phyloP scores from a whole-genome alignment of 1,140 invertebrate species.

The Ditylenchus dipsaci region DNA sequence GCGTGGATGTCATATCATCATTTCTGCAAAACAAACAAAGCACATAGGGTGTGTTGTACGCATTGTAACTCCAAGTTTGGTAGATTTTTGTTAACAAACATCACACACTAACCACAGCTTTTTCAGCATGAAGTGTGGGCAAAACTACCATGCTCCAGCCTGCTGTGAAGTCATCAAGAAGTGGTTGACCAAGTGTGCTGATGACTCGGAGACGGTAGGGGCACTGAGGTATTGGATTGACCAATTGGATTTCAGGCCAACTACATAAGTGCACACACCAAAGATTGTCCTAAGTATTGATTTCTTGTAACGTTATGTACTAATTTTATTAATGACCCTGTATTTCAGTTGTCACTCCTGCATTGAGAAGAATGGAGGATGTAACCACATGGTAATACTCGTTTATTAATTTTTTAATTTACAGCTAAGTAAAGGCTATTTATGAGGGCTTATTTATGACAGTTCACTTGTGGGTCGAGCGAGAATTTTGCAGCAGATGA shows the following conservation, averaged over 20 bases:
- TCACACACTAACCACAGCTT: too few relatives aligned
- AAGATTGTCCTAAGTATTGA: constrained; percentile 82
- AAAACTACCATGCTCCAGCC: constrained; percentile 94
- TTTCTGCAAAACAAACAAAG: constrained; percentile 72
- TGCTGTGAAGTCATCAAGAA: constrained; percentile 91
- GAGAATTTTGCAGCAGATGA: too few relatives aligned
- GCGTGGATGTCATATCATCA: constrained; percentile 83
- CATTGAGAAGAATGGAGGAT: constrained; percentile 99
- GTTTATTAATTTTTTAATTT: constrained; percentile 2
- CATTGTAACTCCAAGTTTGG: constrained; percentile 77
- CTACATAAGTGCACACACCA: constrained; percentile 54
- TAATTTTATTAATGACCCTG: too few relatives aligned
- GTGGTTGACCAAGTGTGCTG: constrained; percentile 65
- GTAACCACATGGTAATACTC: constrained; percentile 79
- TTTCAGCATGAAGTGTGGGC: constrained; percentile 79
- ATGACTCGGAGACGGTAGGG: background rate
- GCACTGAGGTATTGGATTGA: too few relatives aligned
- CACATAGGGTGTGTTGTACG: constrained; percentile 75
- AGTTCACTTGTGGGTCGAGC: too few relatives aligned
- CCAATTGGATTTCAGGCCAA: constrained; percentile 18
- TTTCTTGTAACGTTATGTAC: too few relatives aligned
- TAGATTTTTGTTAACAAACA: constrained; percentile 63
- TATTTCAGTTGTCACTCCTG: constrained; percentile 71
- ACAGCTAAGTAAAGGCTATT: too few relatives aligned
- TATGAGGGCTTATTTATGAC: too few relatives aligned